Evolutionary conservation across 2,113 vertebrate genomes (phyloP), one percentile per base, ranked within the genome.

Genomic region (Dasyornis broadbenti): DNA sequence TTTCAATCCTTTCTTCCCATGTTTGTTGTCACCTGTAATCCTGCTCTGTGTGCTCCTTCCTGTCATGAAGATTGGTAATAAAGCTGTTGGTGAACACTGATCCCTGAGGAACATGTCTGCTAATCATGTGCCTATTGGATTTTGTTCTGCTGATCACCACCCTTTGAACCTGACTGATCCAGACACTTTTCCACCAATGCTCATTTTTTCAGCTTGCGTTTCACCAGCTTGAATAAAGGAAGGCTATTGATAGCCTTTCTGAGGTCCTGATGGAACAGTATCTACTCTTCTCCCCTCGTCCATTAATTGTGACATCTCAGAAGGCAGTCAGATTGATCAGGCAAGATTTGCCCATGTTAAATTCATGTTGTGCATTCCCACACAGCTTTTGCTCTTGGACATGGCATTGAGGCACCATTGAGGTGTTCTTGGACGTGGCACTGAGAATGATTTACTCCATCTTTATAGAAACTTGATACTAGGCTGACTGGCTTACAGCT

Each of bases 1-100:
- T 79, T 13, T 33, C 45, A 44, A 2, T 63, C 69, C 11, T 85
- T 73, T 61, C 15, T 18, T 11, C 5, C 6, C 2, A 7, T 14
- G 16, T 49, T 52, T 35, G 23, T 53, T 4, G 2, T 59, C 49
- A 44, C 22, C 24, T 49, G 13, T 45, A 49, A 6, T 44, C 49
- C 49, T 61, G 26, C 39, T 30, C 2, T 27, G 16, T 33, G 14
- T 21, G 1, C 54, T 64, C 40, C 49, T 24, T 69, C 37, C 28
- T 2, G 0, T 37, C 2, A 0, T 50, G 57, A n/a, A n/a, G 24
- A 49, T n/a, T 45, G 11, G 13, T 87, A 23, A 52, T 45, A 52
- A 77, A 87, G 21, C 23, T 54, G 6, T 49, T 72, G 52, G 30
- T 69, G 49, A 40, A 3, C 35, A 20, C 49, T 66, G 52, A 54